Conservation (phyloP, 2,113 vertebrate species). For the Sturnus vulgaris region DNA sequence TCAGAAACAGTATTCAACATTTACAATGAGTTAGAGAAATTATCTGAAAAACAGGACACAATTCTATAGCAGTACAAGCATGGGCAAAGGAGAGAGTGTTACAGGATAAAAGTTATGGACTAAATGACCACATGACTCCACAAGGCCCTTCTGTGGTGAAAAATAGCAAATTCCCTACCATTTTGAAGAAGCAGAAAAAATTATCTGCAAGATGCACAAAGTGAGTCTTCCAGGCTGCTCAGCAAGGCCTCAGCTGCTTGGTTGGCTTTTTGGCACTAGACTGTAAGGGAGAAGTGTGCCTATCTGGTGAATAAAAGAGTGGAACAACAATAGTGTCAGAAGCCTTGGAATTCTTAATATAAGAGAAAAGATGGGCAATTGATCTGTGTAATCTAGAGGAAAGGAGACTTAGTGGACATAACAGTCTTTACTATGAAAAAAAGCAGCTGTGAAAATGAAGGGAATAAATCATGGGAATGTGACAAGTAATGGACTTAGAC, state of each 20-base stretch:
- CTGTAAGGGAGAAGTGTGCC: neutral
- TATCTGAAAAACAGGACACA: neutral
- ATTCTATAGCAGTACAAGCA: neutral
- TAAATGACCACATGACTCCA: neutral
- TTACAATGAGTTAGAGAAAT: neutral
- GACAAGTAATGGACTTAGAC: conserved; percentile 1
- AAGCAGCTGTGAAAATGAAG: neutral
- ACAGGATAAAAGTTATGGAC: neutral
- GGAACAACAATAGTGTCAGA: neutral
- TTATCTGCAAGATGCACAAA: neutral
- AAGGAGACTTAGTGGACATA: neutral
- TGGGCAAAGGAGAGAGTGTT: neutral
- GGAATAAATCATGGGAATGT: conserved; percentile 8
- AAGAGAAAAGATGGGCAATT: neutral
- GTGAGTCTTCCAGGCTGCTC: neutral
- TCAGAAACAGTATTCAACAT: neutral
- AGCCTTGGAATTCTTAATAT: neutral
- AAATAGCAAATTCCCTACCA: neutral
- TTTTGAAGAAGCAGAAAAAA: neutral
- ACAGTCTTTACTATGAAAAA: neutral
- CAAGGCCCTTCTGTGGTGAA: neutral
- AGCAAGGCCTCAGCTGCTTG: neutral
- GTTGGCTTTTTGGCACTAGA: neutral
- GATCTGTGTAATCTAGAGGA: neutral
- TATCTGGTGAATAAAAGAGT: neutral